Evolutionary conservation across 1,140 invertebrate species (phyloP).

Genomic region (Sesamia nonagrioides): DNA sequence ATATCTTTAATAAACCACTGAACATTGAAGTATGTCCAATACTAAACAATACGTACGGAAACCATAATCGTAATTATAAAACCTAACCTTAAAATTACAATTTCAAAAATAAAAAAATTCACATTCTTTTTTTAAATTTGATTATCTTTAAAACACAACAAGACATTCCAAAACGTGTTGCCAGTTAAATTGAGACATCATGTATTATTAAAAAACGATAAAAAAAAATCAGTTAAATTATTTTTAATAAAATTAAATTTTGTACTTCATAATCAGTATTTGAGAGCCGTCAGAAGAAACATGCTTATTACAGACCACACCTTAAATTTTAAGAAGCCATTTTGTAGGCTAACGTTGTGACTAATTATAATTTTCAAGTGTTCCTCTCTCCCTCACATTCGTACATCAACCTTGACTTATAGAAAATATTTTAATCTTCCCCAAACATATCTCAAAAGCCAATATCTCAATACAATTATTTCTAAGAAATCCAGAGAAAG

Average conservation of each 20-base stretch:
- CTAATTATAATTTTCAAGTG: constrained; percentile 34
- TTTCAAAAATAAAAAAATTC: constrained; percentile 18
- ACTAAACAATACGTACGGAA: background rate
- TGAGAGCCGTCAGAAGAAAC: constrained; percentile 44
- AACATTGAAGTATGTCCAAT: constrained; percentile 1
- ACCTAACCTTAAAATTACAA: constrained; percentile 32
- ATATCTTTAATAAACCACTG: background rate
- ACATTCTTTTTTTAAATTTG: background rate
- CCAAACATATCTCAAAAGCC: constrained; percentile 42
- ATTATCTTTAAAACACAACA: background rate
- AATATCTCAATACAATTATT: constrained; percentile 40
- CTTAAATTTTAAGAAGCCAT: constrained; percentile 42
- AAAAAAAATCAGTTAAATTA: constrained; percentile 1
- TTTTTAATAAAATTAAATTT: constrained; percentile 9
- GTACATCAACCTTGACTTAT: constrained; percentile 21
- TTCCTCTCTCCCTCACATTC: background rate
- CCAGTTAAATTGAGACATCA: background rate
- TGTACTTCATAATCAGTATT: constrained; percentile 32
- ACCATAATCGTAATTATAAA: constrained; percentile 29
- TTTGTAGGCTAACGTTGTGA: constrained; percentile 41
- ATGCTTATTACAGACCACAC: constrained; percentile 45
- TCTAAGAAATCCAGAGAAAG: constrained; percentile 28
- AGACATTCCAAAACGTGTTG: background rate
- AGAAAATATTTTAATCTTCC: constrained; percentile 24
- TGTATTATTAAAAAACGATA: background rate